Evolutionary conservation across 2,113 vertebrate species (phyloP).

Genomic region (Psephotus haematonotus): DNA sequence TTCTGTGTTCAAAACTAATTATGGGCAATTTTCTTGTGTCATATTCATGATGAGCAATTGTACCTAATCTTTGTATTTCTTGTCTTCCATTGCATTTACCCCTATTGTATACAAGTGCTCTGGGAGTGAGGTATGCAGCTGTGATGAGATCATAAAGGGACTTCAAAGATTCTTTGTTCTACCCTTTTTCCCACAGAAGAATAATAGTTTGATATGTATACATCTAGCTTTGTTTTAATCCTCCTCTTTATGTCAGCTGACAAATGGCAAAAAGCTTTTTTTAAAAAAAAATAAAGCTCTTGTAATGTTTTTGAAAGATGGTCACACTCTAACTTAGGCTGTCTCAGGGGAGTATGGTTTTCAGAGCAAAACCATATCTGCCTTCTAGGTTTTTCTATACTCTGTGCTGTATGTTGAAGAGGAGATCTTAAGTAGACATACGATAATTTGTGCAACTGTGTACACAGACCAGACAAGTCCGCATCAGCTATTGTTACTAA

Average conservation of each 20-base stretch:
- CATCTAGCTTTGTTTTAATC: neutral
- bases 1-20: neutral
- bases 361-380: neutral
- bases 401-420: neutral
- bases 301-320: neutral
- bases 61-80: neutral
- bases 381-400: neutral
- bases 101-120: neutral
- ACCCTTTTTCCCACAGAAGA: neutral
- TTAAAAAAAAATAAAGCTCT: neutral
- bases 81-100: neutral
- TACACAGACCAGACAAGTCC: neutral
- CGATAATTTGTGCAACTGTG: neutral
- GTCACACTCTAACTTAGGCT: neutral
- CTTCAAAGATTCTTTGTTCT: neutral
- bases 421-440: neutral
- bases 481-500: neutral
- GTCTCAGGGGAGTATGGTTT: neutral
- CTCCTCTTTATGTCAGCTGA: neutral
- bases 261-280: neutral
- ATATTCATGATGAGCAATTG: fast-evolving
- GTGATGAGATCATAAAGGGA: neutral
- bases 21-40: neutral
- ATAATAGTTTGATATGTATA: neutral
- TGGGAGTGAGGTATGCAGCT: neutral